Conservation (phyloP, 2,888 invertebrate species). For the Lordiphosa fenestrarum region DNA sequence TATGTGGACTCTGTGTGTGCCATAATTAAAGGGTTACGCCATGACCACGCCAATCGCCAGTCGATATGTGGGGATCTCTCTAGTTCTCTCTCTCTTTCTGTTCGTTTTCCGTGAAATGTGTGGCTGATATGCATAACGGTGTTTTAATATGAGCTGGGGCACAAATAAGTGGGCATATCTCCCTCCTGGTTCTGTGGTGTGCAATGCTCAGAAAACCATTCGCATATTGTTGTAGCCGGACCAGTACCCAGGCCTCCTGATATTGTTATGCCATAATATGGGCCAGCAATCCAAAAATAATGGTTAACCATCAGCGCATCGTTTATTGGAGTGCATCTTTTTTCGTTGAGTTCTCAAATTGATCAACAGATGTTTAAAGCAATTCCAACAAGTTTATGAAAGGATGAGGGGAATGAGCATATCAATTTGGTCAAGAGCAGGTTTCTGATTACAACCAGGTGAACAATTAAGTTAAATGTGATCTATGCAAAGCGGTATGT, state of each 20-base stretch:
- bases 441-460: not conserved
- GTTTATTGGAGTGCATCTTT: slow-evolving; percentile 29
- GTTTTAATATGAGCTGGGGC: slow-evolving; percentile 72
- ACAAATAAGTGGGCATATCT: slow-evolving; percentile 50
- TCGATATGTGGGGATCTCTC: slow-evolving; percentile 39
- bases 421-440: not conserved
- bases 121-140: slow-evolving; percentile 72
- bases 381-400: not conserved
- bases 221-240: slow-evolving; percentile 9
- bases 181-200: slow-evolving; percentile 32
- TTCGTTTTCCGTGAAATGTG: slow-evolving; percentile 47
- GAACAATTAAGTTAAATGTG: slow-evolving; percentile 6
- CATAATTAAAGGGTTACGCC: slow-evolving; percentile 74
- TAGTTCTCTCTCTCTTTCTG: not conserved
- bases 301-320: slow-evolving; percentile 37
- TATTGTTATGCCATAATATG: slow-evolving; percentile 67
- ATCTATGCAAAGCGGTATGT: slow-evolving; percentile 2
- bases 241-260: slow-evolving; percentile 44
- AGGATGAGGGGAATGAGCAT: not conserved
- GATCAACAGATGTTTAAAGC: slow-evolving; percentile 12
- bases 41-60: slow-evolving; percentile 61
- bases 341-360: slow-evolving; percentile 22
- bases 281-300: slow-evolving; percentile 29
- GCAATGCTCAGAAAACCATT: slow-evolving; percentile 36
- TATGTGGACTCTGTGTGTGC: slow-evolving; percentile 38